Conservation (phyloP, 2,113 vertebrate genomes). For the Potamarius usumacintae region DNA sequence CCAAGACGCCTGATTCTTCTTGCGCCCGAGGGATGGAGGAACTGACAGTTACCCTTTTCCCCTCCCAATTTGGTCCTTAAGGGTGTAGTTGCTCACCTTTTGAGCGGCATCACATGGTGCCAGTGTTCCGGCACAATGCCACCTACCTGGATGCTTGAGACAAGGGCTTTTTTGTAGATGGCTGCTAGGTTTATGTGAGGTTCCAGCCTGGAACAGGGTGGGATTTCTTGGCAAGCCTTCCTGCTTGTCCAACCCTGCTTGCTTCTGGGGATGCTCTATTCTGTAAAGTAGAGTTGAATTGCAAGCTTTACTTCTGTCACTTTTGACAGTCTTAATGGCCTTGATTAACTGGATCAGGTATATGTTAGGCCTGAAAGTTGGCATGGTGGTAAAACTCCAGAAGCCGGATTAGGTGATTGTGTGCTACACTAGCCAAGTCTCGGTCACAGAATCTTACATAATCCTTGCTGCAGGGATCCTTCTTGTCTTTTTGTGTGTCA, state of each 20-base stretch:
- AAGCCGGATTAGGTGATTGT: neutral
- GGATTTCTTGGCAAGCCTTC: neutral
- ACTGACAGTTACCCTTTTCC: constrained; percentile 19
- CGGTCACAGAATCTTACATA: constrained; percentile 8
- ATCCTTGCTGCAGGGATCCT: neutral
- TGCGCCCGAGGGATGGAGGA: neutral
- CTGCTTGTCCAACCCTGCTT: neutral
- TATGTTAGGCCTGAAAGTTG: neutral
- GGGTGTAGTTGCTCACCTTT: neutral
- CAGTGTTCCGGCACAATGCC: constrained; percentile 21
- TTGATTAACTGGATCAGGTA: constrained; percentile 15
- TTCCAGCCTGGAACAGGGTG: neutral
- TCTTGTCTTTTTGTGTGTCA: neutral
- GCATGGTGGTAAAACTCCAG: neutral
- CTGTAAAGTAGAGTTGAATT: constrained; percentile 8
- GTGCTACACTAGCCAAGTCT: neutral
- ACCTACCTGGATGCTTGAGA: constrained; percentile 36
- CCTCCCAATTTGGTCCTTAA: constrained; percentile 9
- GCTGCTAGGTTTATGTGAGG: neutral
- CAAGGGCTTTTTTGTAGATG: constrained; percentile 10
- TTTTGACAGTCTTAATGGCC: constrained; percentile 20
- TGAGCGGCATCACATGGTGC: constrained; percentile 20
- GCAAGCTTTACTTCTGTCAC: neutral
- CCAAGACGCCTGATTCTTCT: constrained; percentile 27
- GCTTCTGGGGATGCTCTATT: neutral